Percentiles rank a stretch among this genome's conserved stretches.
Evolutionary conservation across 2,888 invertebrate species (phyloP).

Genomic region (Hoplodrina ambigua): DNA sequence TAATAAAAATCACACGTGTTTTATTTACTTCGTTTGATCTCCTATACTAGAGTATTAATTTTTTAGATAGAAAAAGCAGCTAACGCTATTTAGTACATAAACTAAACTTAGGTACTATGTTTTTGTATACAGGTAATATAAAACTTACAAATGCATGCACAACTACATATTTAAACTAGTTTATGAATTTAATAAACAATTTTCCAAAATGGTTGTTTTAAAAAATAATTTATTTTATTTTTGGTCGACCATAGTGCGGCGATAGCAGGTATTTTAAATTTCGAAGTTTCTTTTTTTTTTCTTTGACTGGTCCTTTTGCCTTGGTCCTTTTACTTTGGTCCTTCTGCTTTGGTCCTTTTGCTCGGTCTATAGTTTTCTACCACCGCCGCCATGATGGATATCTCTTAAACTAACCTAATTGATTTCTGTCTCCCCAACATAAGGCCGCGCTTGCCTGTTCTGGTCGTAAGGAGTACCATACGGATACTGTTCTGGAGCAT

Average conservation of each 20-base stretch:
- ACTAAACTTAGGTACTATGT: slow-evolving; percentile 3
- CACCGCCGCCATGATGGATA: slow-evolving; percentile 29
- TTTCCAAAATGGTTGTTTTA: slow-evolving; percentile 8
- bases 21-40: background rate
- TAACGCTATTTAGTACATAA: slow-evolving; percentile 11
- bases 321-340: background rate
- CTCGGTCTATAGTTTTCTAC: slow-evolving; percentile 1
- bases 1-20: background rate
- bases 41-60: background rate
- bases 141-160: slow-evolving; percentile 41
- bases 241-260: slow-evolving; percentile 13
- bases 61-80: background rate
- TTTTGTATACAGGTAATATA: slow-evolving; percentile 11
- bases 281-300: background rate
- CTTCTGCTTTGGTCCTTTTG: slow-evolving; percentile 2
- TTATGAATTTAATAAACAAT: background rate
- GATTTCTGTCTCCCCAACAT: slow-evolving; percentile 79
- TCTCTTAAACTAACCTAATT: slow-evolving; percentile 70
- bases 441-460: slow-evolving; percentile 54
- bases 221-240: slow-evolving; percentile 13
- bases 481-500: slow-evolving; percentile 69
- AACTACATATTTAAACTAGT: background rate
- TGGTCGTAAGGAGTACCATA: slow-evolving; percentile 71
- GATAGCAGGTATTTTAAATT: slow-evolving; percentile 1
- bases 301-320: background rate